Evolutionary conservation across 2,888 invertebrate species (phyloP).

Genomic region (Morpho helenor): DNA sequence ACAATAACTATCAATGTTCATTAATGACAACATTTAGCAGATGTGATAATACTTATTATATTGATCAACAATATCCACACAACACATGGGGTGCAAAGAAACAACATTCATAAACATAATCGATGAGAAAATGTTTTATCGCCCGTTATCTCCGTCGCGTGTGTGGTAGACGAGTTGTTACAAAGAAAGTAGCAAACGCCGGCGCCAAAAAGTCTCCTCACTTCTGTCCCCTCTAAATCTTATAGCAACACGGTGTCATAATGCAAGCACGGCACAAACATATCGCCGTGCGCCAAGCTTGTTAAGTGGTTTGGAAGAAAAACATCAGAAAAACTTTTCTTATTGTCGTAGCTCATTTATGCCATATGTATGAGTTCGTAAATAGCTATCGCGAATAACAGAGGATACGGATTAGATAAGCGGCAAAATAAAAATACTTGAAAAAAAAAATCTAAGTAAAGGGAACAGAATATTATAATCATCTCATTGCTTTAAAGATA

Average conservation of each 20-base stretch:
- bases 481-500: slow-evolving; percentile 38
- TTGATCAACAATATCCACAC: neutral
- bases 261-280: slow-evolving; percentile 78
- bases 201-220: slow-evolving; percentile 73
- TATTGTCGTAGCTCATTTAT: slow-evolving; percentile 73
- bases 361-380: slow-evolving; percentile 50
- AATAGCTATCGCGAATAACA: slow-evolving; percentile 43
- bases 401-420: slow-evolving; percentile 4
- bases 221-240: slow-evolving; percentile 76
- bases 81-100: slow-evolving; percentile 7
- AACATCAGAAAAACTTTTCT: slow-evolving; percentile 77
- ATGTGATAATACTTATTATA: too few relatives aligned
- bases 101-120: slow-evolving; percentile 17
- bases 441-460: slow-evolving; percentile 5
- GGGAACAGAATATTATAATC: slow-evolving; percentile 7
- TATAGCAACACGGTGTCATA: slow-evolving; percentile 75
- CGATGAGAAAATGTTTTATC: slow-evolving; percentile 21
- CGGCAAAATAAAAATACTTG: slow-evolving; percentile 1
- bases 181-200: slow-evolving; percentile 45
- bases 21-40: too few relatives aligned
- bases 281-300: slow-evolving; percentile 77
- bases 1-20: too few relatives aligned
- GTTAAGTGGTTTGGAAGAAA: slow-evolving; percentile 80
- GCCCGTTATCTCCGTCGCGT: slow-evolving; percentile 18
- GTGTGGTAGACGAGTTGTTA: slow-evolving; percentile 37